Evolutionary conservation across 1,140 invertebrate species (phyloP), one percentile per base, ranked within the genome.

Genomic region (Trachelipus rathkii): DNA sequence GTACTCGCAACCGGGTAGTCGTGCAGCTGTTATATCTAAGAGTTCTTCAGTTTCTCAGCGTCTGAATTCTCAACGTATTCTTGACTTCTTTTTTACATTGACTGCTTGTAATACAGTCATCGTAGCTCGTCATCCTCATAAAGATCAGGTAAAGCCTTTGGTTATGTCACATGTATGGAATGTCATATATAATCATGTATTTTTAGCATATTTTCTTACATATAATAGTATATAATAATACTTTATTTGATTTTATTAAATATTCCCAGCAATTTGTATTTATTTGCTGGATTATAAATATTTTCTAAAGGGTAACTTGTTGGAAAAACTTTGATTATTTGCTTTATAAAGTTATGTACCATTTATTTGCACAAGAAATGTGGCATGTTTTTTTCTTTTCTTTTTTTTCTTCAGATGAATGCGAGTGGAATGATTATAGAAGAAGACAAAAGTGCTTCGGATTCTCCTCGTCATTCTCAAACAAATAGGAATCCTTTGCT

Each of bases 101-200:
- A 92, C 96, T 11, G 89, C 97, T 71, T 99, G 96, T 84, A 98
- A 99, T 85, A 98, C 96, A 2, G 96, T 98, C 3, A 93, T 98
- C 19, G 96, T 98, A 33, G 92, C 93, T 73, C 90, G 91, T 77
- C 89, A 92, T 84, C 94, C 95, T 0, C 95, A 97, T 88, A 89
- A 92, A 82, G 95, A 97, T 87, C 86, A 89, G 74, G 88, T 89
- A 13, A 24, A 53, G 15, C 10, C 0, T 23, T 53, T 83, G 82
- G 81, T 23, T 43, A 19, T 19, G 2, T 33, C 6, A 33, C 33
- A 3, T 33, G 2, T 33, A 33, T 33, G 1, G 33, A 33, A 33
- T 33, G 33, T n/a, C n/a, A 33, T 33, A 3, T 33, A 33, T 3
- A 6, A 1, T 33, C 33, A 33, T 33, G 33, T 33, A 6, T 33